Evolutionary conservation across 2,888 invertebrate genomes (phyloP), one percentile per base, ranked within the genome.

Genomic region (Drosophila anomalipes): DNA sequence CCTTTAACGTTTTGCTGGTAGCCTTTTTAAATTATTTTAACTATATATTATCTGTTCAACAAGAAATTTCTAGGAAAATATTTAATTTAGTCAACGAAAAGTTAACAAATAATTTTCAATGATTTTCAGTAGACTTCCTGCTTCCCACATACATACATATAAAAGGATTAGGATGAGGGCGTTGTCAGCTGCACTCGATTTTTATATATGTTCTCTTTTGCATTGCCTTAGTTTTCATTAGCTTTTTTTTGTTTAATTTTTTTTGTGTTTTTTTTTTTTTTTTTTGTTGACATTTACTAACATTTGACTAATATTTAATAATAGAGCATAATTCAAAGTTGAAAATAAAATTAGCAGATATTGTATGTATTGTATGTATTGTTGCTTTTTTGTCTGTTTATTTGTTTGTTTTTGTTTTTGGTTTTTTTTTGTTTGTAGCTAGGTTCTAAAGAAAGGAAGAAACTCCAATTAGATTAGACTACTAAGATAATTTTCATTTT

Each of bases 361-460:
- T 81, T 84, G 82, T 82, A 79, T 86, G 83, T 78, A 41, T 79
- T 70, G 75, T 80, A 74, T 86, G 74, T 75, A 73, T 74, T 70
- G 70, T 74, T 77, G 52, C 59, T 44, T 70, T 66, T 49, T 66
- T 80, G 71, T 75, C 41, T 74, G 67, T 87, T 76, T 68, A 66
- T 70, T 65, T 70, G 54, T 70, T 72, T 69, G 49, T 66, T 76
- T 82, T 78, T 16, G 49, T 60, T 76, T 71, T 73, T 22, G 33
- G 60, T 75, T 59, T 76, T 52, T 71, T 68, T 64, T 61, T 77
- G 69, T 69, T 74, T 75, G 78, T 70, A 81, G 86, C 82, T 91
- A 86, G 89, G 76, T 81, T 89, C 89, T 86, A 86, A 89, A 83
- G 87, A 86, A 86, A 89, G 85, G 87, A 89, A 86, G 87, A 86